A percentile compares a stretch with the other conserved stretches of the same genome.
phyloP scores from a whole-genome alignment of 1,140 invertebrate genomes.

The Daktulosphaira vitifoliae region DNA sequence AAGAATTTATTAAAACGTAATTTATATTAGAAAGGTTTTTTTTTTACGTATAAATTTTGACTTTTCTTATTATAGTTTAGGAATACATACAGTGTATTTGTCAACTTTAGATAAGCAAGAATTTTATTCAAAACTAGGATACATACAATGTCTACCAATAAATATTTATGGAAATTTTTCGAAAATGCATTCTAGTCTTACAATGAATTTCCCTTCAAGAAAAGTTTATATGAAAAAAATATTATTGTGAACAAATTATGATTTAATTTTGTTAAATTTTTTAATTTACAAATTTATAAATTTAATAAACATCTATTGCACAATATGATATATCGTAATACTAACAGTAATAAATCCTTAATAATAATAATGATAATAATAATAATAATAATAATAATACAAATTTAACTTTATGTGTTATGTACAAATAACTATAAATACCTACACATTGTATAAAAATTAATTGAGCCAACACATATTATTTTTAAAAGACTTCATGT shows the following conservation, averaged over 20 bases:
- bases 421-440: slow-evolving; percentile 7
- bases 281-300: slow-evolving; percentile 31
- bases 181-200: too few relatives aligned
- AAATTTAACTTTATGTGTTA: not conserved
- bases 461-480: slow-evolving; percentile 32
- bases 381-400: slow-evolving; percentile 19
- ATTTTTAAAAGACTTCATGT: too few relatives aligned
- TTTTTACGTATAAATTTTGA: slow-evolving; percentile 5
- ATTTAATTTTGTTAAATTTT: slow-evolving; percentile 23
- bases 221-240: slow-evolving; percentile 19
- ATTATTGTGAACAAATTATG: not conserved
- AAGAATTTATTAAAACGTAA: slow-evolving; percentile 38
- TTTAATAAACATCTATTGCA: slow-evolving; percentile 28
- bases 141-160: slow-evolving; percentile 40
- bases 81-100: slow-evolving; percentile 39
- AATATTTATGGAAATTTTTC: slow-evolving; percentile 37
- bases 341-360: slow-evolving; percentile 19
- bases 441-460: slow-evolving; percentile 26
- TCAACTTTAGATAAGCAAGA: slow-evolving; percentile 42
- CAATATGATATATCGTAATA: slow-evolving; percentile 16
- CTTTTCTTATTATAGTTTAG: slow-evolving; percentile 37
- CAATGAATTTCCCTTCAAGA: not conserved
- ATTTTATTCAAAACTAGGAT: slow-evolving; percentile 43
- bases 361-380: not conserved
- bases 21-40: slow-evolving; percentile 1